Evolutionary conservation across 2,797 vertebrate species (phyloP).

Genomic region (Tinamus major): DNA sequence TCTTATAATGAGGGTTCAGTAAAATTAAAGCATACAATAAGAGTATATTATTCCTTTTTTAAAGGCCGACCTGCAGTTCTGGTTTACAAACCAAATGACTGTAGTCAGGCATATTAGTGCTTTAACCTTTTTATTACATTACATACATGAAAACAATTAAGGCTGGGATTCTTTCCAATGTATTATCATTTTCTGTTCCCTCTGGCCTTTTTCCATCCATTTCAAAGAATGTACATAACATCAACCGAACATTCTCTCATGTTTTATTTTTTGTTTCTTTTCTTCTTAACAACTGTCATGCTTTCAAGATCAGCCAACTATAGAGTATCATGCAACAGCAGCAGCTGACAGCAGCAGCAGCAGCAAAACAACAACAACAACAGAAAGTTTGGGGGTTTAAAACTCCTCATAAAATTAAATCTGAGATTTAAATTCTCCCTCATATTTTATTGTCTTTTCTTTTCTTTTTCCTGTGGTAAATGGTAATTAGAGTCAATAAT

Average conservation of each 20-base stretch:
- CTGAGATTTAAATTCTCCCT: conserved; percentile 83
- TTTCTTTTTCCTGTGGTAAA: conserved; percentile 87
- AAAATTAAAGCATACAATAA: conserved; percentile 56
- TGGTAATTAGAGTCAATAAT: conserved; percentile 97
- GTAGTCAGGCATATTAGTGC: conserved; percentile 56
- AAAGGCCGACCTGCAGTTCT: conserved; percentile 68
- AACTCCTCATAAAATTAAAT: conserved; percentile 83
- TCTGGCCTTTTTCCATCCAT: conserved; percentile 79
- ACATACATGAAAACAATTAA: conserved; percentile 81
- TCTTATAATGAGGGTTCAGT: conserved; percentile 42
- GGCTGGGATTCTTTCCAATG: conserved; percentile 74
- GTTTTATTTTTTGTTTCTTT: conserved; percentile 67
- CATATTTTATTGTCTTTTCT: conserved; percentile 86
- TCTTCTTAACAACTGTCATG: conserved; percentile 72
- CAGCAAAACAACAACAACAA: conserved; percentile 25
- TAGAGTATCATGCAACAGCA: conserved; percentile 57
- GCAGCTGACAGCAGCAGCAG: background rate
- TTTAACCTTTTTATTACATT: conserved; percentile 78
- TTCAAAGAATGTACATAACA: conserved; percentile 74
- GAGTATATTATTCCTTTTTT: conserved; percentile 30
- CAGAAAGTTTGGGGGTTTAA: conserved; percentile 75
- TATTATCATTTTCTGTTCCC: conserved; percentile 78
- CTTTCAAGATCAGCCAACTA: conserved; percentile 73
- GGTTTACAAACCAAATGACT: conserved; percentile 71
- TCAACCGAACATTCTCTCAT: conserved; percentile 67